Base-by-base conservation (phyloP, 1,140 invertebrate genomes). In the Antheraea pernyi region DNA sequence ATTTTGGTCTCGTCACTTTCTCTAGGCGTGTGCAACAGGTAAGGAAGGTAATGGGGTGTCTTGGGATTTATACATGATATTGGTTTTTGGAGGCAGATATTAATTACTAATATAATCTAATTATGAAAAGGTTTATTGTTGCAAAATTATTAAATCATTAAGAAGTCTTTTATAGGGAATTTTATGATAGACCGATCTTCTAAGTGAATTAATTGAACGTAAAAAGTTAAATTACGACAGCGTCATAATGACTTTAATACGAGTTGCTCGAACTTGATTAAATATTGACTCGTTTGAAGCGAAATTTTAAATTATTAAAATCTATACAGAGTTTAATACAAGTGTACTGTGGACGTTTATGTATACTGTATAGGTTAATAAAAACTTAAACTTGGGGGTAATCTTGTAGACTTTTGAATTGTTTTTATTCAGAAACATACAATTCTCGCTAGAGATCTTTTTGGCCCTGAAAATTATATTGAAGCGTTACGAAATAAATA, bases 1-100 rank as follows among this genome's bases (percentile, higher is more conserved):
- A 82, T 76, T 82, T 82, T 69, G 69, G 77, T 65, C 82, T 77
- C 75, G 79, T 85, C 83, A 84, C 83, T 86, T 84, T 86, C 86
- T 88, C 81, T 71, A 71, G 76, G 70, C 70, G 72, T 76, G 67
- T 85, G 84, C 88, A 91, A 91, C 88, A 91, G 86, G 88, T 91
- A 88, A 76, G 60, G 82, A 86, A 86, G 85, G 82, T 89, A 84
- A 86, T 73, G 71, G 67, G 79, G 30, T 74, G 77, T 78, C 78
- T 80, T 79, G 74, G 74, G 77, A 72, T 65, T 11, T 7, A 73
- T 59, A 67, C 68, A 60, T 70, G 67, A 65, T 74, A 66, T 30
- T 59, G 19, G 42, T 69, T 73, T 74, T 67, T 68, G 70, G 59
- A 37, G n/a, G 6, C 6, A 53, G 16, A 53, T 53, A 53, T 7